Evolutionary conservation across 2,797 vertebrate genomes (phyloP), one percentile per base, ranked within the genome.

Genomic region (Sebastes miniatus): DNA sequence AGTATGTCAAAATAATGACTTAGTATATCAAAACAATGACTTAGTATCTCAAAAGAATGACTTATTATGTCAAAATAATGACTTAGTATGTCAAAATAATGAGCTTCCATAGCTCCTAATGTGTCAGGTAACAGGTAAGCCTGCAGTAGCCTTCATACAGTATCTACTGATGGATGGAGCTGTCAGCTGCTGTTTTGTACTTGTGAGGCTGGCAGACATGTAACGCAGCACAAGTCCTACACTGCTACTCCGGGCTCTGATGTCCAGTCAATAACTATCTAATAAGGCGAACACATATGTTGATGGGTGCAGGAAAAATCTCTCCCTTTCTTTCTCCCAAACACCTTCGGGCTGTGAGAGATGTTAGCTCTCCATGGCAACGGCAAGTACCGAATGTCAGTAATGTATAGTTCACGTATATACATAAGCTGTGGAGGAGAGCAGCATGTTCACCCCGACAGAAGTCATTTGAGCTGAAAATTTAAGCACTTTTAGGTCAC

Each of bases 301-400:
- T 77, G 80, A 87, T 77, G 32, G 27, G 13, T 70, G 68, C 27
- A 56, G 73, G 67, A 70, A 54, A 68, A 80, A 76, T 24, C 34
- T 75, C 24, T 12, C 8, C 11, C 5, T 16, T 20, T n/a, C 27
- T 34, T 63, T 22, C n/a, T 10, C 13, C 5, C 5, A 52, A 72
- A 83, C 84, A 72, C 82, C 87, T 85, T 27, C 68, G 57, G 82
- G 80, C 67, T 77, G 57, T 59, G 67, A 73, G 67, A 34, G 68
- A 83, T 73, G 78, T n/a, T 31, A 74, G 68, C 20, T 91, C 83
- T 77, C 91, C 89, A 88, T 90, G 85, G 89, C 85, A 88, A 93
- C 81, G 0, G 39, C 54, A 18, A 62, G 75, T 34, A 25, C 61
- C 62, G 57, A 70, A 80, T 78, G 83, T 85, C 74, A 62, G 82